These are phyloP conservation scores for Heterodera filipjevi DNA, from an alignment of 2,888 invertebrate genomes.

Conservation along the genomic window DNA sequence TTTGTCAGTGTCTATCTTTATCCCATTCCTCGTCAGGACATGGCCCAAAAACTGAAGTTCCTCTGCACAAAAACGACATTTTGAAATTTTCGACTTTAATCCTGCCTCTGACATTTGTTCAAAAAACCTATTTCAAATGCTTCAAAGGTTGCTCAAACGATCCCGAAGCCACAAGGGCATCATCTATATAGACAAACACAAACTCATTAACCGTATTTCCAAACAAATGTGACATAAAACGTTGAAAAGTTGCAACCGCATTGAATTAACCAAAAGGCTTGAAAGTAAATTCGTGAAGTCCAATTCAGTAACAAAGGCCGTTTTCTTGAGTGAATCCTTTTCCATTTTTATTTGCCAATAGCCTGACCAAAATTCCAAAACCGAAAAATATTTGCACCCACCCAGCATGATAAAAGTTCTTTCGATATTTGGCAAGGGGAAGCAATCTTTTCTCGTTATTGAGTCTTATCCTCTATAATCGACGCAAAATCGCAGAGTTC, in stretches of 20 bases:
- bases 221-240: conserved; percentile 44
- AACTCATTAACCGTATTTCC: conserved; percentile 26
- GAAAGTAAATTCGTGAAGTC: conserved; percentile 50
- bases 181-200: conserved; percentile 48
- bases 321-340: conserved; percentile 42
- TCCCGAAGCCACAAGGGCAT: conserved; percentile 46
- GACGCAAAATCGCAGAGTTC: conserved; percentile 47
- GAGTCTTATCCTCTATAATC: conserved; percentile 50
- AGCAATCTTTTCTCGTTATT: conserved; percentile 38
- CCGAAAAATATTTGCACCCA: conserved; percentile 39
- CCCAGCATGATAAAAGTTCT: conserved; percentile 35
- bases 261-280: conserved; percentile 54
- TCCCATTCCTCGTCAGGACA: conserved; percentile 28
- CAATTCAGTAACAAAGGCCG: conserved; percentile 46
- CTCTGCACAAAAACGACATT: conserved; percentile 27
- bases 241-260: conserved; percentile 53
- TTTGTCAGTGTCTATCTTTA: conserved; percentile 31
- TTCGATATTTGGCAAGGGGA: conserved; percentile 47
- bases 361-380: conserved; percentile 46
- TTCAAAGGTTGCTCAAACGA: conserved; percentile 37
- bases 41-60: conserved; percentile 31
- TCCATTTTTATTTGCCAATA: conserved; percentile 50
- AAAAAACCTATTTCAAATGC: conserved; percentile 38
- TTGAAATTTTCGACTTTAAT: conserved; percentile 30
- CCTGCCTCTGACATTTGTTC: conserved; percentile 20